Evolutionary conservation across 2,888 invertebrate species (phyloP), one percentile per base, ranked within the genome.

Genomic region (Sminthurides aquaticus): DNA sequence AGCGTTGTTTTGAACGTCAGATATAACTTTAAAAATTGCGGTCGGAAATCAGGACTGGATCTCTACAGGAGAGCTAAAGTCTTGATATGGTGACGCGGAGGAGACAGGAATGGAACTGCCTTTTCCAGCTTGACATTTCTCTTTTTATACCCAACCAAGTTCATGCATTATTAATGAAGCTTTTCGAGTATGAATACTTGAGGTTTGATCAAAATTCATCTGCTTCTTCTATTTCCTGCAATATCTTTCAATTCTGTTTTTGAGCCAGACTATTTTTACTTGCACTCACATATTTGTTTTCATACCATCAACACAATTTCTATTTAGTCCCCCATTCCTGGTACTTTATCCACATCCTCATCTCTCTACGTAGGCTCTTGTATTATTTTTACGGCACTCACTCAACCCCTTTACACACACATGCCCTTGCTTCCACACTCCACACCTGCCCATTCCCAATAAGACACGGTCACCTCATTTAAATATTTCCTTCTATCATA

Each of bases 21-120:
- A 15, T 52, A 52, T 52, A 52, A 52, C 52, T 22, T 22, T 22
- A 52, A 52, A 5, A 20, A 52, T 52, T 52, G 52, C 11, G 5
- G 5, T 8, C 52, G 18, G 18, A 34, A 52, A 52, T 52, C 52
- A 52, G 22, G 52, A 52, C 52, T 52, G 52, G 43, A 52, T 52
- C 52, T 52, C 52, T 18, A 34, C 52, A 8, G 52, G 20, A 52
- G 52, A 52, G 52, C 52, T 52, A 52, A 52, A 52, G 52, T 20
- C 52, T 52, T 52, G 52, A 52, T 52, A 5, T 20, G 5, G 52
- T 22, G 8, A 11, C 43, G 43, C 18, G 43, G 43, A 43, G 8
- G n/a, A n/a, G n/a, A n/a, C 43, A 5, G 43, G 43, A 34, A 34
- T 34, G 43, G 43, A 34, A 34, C 43, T 34, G 43, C 5, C 5